Evolutionary conservation across 2,888 invertebrate genomes (phyloP).

Genomic region (Zelleria hepariella): DNA sequence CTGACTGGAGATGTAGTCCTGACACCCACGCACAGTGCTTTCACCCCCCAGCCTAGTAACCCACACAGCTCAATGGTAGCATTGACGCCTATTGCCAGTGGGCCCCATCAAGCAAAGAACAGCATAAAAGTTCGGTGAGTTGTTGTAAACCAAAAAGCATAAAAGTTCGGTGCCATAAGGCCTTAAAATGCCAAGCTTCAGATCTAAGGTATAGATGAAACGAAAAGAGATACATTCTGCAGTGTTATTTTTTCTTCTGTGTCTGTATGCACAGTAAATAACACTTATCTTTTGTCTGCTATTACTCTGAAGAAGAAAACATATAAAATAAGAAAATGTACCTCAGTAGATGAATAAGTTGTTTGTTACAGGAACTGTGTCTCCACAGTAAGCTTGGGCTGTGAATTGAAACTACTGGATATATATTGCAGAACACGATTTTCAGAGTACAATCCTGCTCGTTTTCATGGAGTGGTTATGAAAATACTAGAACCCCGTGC

Average conservation of each 20-base stretch:
- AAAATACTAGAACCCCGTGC: slow-evolving; percentile 83
- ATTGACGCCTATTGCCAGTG: slow-evolving; percentile 64
- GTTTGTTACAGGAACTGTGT: slow-evolving; percentile 80
- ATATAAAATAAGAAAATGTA: too few species aligned
- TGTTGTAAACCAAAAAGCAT: neutral
- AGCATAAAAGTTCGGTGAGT: slow-evolving; percentile 75
- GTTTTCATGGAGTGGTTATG: slow-evolving; percentile 89
- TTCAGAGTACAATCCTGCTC: slow-evolving; percentile 86
- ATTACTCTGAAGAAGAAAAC: too few species aligned
- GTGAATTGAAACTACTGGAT: slow-evolving; percentile 78
- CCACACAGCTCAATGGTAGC: slow-evolving; percentile 70
- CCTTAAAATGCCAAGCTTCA: neutral
- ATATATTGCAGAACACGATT: slow-evolving; percentile 86
- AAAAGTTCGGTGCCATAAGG: neutral
- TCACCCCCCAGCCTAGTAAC: slow-evolving; percentile 55
- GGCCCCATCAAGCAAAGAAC: slow-evolving; percentile 70
- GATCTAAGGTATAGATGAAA: too few species aligned
- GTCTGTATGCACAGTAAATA: too few species aligned
- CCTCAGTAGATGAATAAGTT: neutral
- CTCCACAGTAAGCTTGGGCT: slow-evolving; percentile 82
- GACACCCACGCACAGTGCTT: slow-evolving; percentile 51
- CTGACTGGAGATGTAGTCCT: slow-evolving; percentile 49
- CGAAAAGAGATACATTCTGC: too few species aligned
- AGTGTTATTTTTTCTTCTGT: too few species aligned
- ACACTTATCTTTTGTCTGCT: too few species aligned